phyloP scores from a whole-genome alignment of 2,888 invertebrate species.

The Xanthostigma xanthostigma region DNA sequence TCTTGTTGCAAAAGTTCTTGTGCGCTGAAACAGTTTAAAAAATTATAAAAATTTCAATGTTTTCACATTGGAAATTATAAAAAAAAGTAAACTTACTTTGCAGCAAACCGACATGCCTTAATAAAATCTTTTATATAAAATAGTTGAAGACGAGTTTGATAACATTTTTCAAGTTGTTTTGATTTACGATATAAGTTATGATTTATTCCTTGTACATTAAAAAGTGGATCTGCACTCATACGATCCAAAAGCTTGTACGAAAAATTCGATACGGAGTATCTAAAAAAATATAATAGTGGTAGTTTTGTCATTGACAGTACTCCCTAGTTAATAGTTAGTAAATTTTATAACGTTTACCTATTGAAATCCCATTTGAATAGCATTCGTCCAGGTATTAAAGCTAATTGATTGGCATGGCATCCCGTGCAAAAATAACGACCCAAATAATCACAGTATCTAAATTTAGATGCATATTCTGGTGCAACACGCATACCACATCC shows the following conservation, averaged over 20 bases:
- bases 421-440: slow-evolving; percentile 77
- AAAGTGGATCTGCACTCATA: slow-evolving; percentile 63
- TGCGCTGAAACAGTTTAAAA: slow-evolving; percentile 29
- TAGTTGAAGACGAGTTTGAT: slow-evolving; percentile 47
- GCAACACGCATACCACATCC: slow-evolving; percentile 74
- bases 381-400: slow-evolving; percentile 53
- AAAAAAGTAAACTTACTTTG: slow-evolving; percentile 32
- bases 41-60: slow-evolving; percentile 6
- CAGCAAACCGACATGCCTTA: slow-evolving; percentile 49
- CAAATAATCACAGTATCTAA: slow-evolving; percentile 69
- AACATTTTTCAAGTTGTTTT: slow-evolving; percentile 42
- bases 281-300: slow-evolving; percentile 24
- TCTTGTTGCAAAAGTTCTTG: slow-evolving; percentile 39
- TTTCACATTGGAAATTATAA: not conserved
- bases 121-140: slow-evolving; percentile 56
- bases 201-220: slow-evolving; percentile 58
- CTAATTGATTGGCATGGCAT: slow-evolving; percentile 65
- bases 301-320: too few relatives aligned
- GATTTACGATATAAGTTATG: slow-evolving; percentile 46
- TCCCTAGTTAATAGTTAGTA: slow-evolving; percentile 23
- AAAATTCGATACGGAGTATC: slow-evolving; percentile 70
- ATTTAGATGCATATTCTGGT: slow-evolving; percentile 51
- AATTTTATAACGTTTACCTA: slow-evolving; percentile 24
- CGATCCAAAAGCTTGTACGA: slow-evolving; percentile 60
- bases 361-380: slow-evolving; percentile 48